A percentile compares a stretch with the other conserved stretches of the same genome.
Conservation (phyloP, 2,797 vertebrate genomes). For the Ciconia nigra region DNA sequence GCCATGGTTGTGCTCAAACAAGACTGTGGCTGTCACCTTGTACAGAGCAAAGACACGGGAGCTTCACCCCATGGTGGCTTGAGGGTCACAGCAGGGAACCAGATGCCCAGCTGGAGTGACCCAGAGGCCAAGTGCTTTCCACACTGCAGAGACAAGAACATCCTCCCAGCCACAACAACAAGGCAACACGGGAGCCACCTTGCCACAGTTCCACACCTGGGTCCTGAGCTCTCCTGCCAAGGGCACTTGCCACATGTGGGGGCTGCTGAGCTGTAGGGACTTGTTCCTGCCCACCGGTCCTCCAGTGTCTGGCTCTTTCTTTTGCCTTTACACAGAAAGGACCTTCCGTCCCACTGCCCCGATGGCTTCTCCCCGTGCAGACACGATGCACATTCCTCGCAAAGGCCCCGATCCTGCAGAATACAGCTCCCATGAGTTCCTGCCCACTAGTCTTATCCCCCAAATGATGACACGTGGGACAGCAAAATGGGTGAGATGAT, state of each 20-base stretch:
- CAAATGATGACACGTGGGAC: background rate
- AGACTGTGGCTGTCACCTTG: background rate
- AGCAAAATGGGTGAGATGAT: background rate
- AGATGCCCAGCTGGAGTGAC: background rate
- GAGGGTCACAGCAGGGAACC: background rate
- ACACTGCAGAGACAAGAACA: background rate
- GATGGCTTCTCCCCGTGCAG: background rate
- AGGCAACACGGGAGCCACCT: background rate
- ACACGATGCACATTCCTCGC: background rate
- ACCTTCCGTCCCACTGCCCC: background rate
- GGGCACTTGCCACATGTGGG: background rate
- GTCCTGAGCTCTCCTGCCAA: background rate
- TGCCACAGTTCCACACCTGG: background rate
- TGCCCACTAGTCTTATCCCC: background rate
- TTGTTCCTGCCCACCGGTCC: background rate
- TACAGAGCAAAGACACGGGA: background rate
- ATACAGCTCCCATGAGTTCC: background rate
- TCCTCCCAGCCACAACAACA: background rate
- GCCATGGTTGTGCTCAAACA: background rate
- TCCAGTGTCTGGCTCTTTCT: background rate
- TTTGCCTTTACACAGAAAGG: background rate
- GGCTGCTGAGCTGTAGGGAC: background rate
- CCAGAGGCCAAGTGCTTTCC: background rate
- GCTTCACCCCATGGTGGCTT: background rate
- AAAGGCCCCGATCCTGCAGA: rapidly evolving